Conservation (phyloP, 2,113 vertebrate genomes). For the Cacatua alba region DNA sequence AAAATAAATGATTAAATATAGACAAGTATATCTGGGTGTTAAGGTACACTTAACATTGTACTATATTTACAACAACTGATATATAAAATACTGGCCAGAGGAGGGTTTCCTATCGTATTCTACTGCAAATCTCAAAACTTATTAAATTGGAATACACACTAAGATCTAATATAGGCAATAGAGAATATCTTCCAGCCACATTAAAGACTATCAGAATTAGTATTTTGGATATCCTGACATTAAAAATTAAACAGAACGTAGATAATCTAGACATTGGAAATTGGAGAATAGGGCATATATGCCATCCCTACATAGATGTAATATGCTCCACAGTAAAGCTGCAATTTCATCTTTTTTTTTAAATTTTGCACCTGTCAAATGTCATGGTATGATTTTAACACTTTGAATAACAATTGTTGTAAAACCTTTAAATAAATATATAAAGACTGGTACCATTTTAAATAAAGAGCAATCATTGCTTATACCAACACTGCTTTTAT, state of each 20-base stretch:
- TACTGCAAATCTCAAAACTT: background rate
- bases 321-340: background rate
- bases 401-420: background rate
- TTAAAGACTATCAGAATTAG: background rate
- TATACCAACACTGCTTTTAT: background rate
- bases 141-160: background rate
- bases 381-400: background rate
- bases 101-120: background rate
- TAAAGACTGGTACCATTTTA: background rate
- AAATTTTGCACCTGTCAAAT: background rate
- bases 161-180: background rate
- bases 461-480: background rate
- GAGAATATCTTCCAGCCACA: background rate
- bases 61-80: background rate
- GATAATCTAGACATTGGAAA: background rate
- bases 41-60: background rate
- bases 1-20: background rate
- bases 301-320: background rate
- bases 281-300: background rate
- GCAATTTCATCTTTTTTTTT: background rate
- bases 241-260: background rate
- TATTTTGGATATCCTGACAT: background rate
- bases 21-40: background rate
- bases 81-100: background rate
- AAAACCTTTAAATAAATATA: background rate